Evolutionary conservation across 2,888 invertebrate genomes (phyloP).

Genomic region (Cremastinae sp.): DNA sequence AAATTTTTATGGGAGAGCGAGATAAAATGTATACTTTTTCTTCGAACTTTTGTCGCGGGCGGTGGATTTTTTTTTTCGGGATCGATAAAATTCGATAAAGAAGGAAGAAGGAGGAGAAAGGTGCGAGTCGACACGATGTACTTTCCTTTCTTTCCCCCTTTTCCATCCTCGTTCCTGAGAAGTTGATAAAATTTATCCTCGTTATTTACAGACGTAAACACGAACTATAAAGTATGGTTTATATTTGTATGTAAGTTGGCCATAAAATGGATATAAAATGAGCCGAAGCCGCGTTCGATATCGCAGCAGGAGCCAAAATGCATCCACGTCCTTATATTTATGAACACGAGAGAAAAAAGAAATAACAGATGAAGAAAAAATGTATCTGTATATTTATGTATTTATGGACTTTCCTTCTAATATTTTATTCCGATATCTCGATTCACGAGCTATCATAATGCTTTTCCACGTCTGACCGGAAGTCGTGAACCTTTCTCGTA

Average conservation of each 20-base stretch:
- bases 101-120: background rate
- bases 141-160: constrained; percentile 28
- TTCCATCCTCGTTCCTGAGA: constrained; percentile 2
- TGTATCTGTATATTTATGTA: background rate
- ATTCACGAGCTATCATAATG: constrained; percentile 44
- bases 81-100: constrained; percentile 14
- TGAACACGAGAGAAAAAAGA: background rate
- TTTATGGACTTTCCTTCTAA: constrained; percentile 7
- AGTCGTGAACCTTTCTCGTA: constrained; percentile 49
- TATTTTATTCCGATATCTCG: constrained; percentile 46
- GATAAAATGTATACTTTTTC: constrained; percentile 19
- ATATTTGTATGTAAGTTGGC: constrained; percentile 33
- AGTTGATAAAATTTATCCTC: constrained; percentile 2
- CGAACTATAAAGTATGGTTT: constrained; percentile 36
- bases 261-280: constrained; percentile 59
- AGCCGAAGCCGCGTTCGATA: constrained; percentile 33
- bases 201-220: constrained; percentile 37
- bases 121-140: constrained; percentile 17
- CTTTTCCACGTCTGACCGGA: constrained; percentile 51
- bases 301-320: constrained; percentile 31
- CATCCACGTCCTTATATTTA: background rate
- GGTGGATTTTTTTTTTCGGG: constrained; percentile 13
- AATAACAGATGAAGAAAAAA: too few relatives aligned
- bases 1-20: constrained; percentile 38
- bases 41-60: constrained; percentile 14